phyloP scores from a whole-genome alignment of 2,113 vertebrate genomes.

The Silurus meridionalis region DNA sequence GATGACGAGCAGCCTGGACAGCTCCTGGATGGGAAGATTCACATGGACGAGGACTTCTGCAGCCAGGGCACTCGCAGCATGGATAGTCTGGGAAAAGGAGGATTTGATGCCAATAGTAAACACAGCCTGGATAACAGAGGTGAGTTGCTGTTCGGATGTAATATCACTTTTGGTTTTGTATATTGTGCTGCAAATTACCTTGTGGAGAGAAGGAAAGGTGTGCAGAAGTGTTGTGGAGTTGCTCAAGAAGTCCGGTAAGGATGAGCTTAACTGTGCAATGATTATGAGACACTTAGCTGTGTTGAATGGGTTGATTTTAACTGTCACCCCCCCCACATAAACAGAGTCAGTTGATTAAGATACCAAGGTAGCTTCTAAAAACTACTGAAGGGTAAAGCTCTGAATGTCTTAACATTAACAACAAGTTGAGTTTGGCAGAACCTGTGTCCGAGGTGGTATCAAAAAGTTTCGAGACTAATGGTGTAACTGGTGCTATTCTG shows the following conservation, averaged over 20 bases:
- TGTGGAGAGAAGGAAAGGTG: background rate
- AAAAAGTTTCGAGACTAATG: too few species aligned
- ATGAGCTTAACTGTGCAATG: too few species aligned
- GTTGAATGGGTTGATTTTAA: background rate
- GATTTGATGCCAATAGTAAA: constrained; percentile 77
- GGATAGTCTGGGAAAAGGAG: constrained; percentile 76
- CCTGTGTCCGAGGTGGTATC: too few species aligned
- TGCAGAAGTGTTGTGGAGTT: background rate
- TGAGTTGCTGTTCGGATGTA: constrained; percentile 59
- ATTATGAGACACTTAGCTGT: too few species aligned
- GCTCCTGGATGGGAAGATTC: constrained; percentile 65
- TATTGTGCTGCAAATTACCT: background rate
- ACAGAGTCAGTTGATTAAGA: background rate
- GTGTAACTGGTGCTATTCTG: too few species aligned
- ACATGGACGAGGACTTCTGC: constrained; percentile 77
- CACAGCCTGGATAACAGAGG: constrained; percentile 86
- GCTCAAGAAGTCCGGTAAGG: too few species aligned
- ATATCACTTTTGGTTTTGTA: background rate
- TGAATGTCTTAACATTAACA: background rate
- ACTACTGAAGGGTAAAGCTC: background rate
- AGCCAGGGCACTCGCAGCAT: constrained; percentile 72
- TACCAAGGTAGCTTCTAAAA: background rate
- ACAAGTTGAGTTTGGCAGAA: too few species aligned
- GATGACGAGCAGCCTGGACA: constrained; percentile 82
- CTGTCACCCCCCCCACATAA: background rate